Conservation (phyloP, 1,140 invertebrate genomes). For the Calliopsis andreniformis region DNA sequence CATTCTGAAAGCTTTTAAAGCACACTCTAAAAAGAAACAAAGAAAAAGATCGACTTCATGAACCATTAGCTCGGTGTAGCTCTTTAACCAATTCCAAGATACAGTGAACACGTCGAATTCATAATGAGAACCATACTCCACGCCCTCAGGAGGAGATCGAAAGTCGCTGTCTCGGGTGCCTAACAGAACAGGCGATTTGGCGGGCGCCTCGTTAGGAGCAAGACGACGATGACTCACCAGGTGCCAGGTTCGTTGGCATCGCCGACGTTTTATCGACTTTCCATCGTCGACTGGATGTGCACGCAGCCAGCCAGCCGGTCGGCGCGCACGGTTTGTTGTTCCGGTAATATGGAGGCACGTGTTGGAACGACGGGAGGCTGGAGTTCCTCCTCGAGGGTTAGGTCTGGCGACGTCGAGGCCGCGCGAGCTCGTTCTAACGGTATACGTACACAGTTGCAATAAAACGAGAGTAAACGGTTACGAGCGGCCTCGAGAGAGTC, state of each 20-base stretch:
- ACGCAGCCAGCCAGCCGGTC: slow-evolving; percentile 5
- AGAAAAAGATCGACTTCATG: too few relatives aligned
- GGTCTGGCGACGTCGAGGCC: neutral
- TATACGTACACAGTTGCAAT: slow-evolving; percentile 16
- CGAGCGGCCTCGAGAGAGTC: neutral
- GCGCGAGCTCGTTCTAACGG: slow-evolving; percentile 5
- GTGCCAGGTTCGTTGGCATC: slow-evolving; percentile 64
- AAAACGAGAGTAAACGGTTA: slow-evolving; percentile 30
- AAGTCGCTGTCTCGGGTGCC: too few relatives aligned
- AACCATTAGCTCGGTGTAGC: too few relatives aligned
- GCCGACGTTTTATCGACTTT: slow-evolving; percentile 67
- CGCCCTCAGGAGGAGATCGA: too few relatives aligned
- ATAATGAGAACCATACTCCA: too few relatives aligned
- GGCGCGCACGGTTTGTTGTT: slow-evolving; percentile 31
- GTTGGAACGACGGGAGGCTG: neutral
- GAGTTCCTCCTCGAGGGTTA: neutral
- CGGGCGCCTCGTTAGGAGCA: slow-evolving; percentile 45
- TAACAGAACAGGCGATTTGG: slow-evolving; percentile 54
- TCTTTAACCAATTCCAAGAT: too few relatives aligned
- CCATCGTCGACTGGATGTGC: slow-evolving; percentile 50
- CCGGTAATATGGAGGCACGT: slow-evolving; percentile 24
- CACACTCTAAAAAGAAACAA: too few relatives aligned
- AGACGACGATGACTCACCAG: slow-evolving; percentile 61
- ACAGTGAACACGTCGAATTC: too few relatives aligned
- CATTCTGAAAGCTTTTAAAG: too few relatives aligned